phyloP scores from a whole-genome alignment of 2,113 vertebrate genomes.

The Monopterus albus region DNA sequence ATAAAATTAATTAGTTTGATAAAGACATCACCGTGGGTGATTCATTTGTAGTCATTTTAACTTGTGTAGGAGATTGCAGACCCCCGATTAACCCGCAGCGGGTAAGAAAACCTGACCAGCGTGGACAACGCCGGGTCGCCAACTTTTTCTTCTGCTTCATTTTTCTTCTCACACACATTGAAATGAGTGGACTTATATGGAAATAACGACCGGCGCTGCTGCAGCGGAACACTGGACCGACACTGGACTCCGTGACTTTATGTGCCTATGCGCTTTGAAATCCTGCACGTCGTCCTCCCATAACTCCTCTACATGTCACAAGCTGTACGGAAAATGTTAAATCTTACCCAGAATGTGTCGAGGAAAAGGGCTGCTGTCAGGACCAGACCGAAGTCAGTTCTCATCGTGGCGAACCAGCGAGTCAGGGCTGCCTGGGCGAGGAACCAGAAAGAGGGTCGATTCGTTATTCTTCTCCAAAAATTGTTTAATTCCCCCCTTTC shows the following conservation, averaged over 20 bases:
- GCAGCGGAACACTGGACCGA: conserved; percentile 20
- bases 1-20: conserved; percentile 13
- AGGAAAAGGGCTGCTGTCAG: conserved; percentile 78
- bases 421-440: conserved; percentile 64
- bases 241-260: conserved; percentile 53
- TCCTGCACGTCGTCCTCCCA: neutral
- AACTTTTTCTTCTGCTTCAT: conserved; percentile 24
- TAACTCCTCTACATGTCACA: conserved; percentile 27
- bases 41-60: conserved; percentile 38
- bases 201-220: conserved; percentile 16
- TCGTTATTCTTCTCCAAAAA: conserved; percentile 44
- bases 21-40: conserved; percentile 10
- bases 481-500: conserved; percentile 32
- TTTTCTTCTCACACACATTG: neutral
- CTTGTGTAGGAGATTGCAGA: conserved; percentile 29
- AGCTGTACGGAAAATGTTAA: conserved; percentile 2
- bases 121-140: neutral
- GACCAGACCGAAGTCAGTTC: conserved; percentile 76
- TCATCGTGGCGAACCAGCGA: conserved; percentile 79
- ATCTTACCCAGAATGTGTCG: conserved; percentile 80
- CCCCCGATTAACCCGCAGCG: neutral
- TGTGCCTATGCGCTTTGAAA: neutral
- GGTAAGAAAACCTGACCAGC: neutral
- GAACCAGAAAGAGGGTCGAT: conserved; percentile 53
- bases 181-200: conserved; percentile 37